phyloP scores from a whole-genome alignment of 2,888 invertebrate species.

The Drosophila fulvimacula region DNA sequence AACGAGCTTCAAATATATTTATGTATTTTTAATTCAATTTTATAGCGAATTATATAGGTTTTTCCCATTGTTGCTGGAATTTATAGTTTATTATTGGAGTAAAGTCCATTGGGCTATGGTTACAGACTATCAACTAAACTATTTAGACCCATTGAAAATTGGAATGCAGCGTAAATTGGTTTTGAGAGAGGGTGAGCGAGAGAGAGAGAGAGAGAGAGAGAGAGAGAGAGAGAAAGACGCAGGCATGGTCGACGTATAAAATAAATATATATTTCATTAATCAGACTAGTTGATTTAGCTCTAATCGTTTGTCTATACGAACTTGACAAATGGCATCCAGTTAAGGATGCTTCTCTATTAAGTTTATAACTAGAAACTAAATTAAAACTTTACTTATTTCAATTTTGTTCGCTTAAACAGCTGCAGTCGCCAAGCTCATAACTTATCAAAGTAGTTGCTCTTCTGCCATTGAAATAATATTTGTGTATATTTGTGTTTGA shows the following conservation, averaged over 20 bases:
- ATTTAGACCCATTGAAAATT: not conserved
- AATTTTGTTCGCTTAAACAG: not conserved
- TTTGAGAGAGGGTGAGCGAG: not conserved
- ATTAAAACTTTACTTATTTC: not conserved
- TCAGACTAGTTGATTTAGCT: not conserved
- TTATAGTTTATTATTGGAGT: not conserved
- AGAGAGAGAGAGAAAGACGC: too few relatives aligned
- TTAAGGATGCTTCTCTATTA: not conserved
- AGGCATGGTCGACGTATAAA: not conserved
- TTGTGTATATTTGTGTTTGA: too few relatives aligned
- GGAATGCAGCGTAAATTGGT: not conserved
- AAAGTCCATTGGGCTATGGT: not conserved
- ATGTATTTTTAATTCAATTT: slow-evolving; percentile 73
- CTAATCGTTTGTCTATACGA: not conserved
- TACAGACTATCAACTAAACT: not conserved
- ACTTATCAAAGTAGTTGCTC: not conserved
- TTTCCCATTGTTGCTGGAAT: not conserved
- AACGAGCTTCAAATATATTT: slow-evolving; percentile 63
- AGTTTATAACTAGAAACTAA: not conserved
- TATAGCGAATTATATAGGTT: slow-evolving; percentile 31
- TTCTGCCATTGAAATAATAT: too few relatives aligned
- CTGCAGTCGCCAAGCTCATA: not conserved
- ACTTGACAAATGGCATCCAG: not conserved
- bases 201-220: too few relatives aligned
- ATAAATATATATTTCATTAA: not conserved